Percentiles rank a stretch among this genome's conserved stretches.
Conservation (phyloP, 2,113 vertebrate genomes). For the Pelmatolapia mariae region DNA sequence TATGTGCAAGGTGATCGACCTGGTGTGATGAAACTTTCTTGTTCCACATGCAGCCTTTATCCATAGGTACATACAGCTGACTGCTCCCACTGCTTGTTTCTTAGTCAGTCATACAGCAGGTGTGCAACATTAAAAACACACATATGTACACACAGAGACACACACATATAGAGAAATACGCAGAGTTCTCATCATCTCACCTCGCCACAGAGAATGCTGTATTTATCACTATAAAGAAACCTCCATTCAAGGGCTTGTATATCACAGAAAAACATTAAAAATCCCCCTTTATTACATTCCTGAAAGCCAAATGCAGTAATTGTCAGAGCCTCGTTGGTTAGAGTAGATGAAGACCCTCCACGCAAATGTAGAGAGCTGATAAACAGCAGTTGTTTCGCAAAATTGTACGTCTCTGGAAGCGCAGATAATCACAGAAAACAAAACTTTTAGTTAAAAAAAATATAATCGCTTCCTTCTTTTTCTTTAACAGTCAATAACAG, state of each 20-base stretch:
- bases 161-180: neutral
- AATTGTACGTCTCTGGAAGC: neutral
- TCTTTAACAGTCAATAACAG: neutral
- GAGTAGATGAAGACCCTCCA: neutral
- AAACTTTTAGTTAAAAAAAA: neutral
- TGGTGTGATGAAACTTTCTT: neutral
- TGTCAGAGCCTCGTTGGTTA: neutral
- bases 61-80: constrained; percentile 31
- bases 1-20: constrained; percentile 9
- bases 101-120: constrained; percentile 41
- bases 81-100: constrained; percentile 2
- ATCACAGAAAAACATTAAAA: neutral
- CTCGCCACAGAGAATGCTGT: neutral
- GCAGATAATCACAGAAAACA: neutral
- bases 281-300: constrained; percentile 22
- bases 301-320: neutral
- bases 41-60: constrained; percentile 10
- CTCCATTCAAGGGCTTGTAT: constrained; percentile 8
- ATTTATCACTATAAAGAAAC: constrained; percentile 7
- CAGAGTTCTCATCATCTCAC: neutral
- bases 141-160: neutral
- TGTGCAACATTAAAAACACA: constrained; percentile 7
- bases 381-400: neutral
- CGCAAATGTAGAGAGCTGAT: neutral
- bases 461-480: neutral